phyloP scores from a whole-genome alignment of 2,888 invertebrate genomes.

The Drosophila silvestris region DNA sequence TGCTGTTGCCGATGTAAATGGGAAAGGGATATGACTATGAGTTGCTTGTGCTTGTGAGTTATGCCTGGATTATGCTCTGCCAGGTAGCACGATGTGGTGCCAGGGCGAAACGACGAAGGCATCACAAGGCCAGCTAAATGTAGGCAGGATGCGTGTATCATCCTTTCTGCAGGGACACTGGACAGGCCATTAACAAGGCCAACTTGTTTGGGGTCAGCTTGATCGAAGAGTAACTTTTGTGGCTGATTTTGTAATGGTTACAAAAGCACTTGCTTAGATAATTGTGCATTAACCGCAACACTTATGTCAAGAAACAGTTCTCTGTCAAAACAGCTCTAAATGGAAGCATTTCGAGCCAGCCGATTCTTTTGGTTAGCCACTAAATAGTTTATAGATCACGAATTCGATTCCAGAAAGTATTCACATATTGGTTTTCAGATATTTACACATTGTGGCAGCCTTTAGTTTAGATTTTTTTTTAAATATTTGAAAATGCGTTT shows the following conservation, averaged over 20 bases:
- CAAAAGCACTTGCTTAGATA: neutral
- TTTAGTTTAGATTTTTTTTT: rapidly evolving
- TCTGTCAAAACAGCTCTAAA: neutral
- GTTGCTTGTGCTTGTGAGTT: constrained; percentile 30
- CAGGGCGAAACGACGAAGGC: neutral
- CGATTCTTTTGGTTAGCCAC: neutral
- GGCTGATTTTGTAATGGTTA: neutral
- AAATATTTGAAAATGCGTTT: neutral
- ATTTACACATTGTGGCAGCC: neutral
- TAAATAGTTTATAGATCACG: neutral
- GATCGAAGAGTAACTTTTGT: neutral
- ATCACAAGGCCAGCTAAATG: constrained; percentile 4
- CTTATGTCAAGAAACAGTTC: neutral
- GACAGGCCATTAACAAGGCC: constrained; percentile 47
- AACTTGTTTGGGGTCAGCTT: neutral
- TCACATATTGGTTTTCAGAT: neutral
- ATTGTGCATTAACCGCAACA: constrained; percentile 1
- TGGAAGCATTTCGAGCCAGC: neutral
- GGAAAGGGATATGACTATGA: constrained; percentile 19
- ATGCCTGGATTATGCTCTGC: constrained; percentile 20
- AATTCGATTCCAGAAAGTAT: neutral
- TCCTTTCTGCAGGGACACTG: constrained; percentile 23
- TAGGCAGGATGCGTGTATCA: constrained; percentile 28
- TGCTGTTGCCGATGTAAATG: constrained; percentile 18
- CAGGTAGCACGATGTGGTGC: neutral